Evolutionary conservation across 2,888 invertebrate species (phyloP).

Genomic region (Stenodera caucasica): DNA sequence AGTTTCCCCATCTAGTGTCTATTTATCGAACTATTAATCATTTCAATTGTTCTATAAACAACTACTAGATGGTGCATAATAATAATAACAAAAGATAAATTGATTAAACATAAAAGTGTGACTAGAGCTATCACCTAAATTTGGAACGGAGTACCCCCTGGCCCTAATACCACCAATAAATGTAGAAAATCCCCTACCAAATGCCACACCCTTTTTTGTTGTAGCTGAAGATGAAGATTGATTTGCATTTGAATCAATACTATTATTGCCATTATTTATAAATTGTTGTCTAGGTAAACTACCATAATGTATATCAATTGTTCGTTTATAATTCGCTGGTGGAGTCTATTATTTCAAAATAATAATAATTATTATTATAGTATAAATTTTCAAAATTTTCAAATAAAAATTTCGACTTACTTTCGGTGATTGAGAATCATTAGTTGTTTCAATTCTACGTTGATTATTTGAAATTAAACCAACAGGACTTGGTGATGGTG

Average conservation of each 20-base stretch:
- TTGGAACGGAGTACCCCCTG: constrained; percentile 86
- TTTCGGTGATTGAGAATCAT: constrained; percentile 46
- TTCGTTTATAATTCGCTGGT: constrained; percentile 72
- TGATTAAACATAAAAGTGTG: neutral
- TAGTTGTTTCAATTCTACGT: constrained; percentile 42
- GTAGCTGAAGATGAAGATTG: constrained; percentile 38
- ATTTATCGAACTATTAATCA: too few relatives aligned
- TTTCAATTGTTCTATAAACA: too few relatives aligned
- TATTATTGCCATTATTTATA: constrained; percentile 53
- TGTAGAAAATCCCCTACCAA: constrained; percentile 67
- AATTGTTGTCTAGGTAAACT: constrained; percentile 75
- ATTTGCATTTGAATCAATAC: constrained; percentile 55
- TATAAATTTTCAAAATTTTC: neutral
- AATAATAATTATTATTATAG: neutral
- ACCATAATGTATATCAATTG: constrained; percentile 76
- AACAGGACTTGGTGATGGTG: constrained; percentile 57
- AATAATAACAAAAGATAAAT: neutral
- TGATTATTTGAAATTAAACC: constrained; percentile 44
- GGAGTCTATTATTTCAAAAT: constrained; percentile 64
- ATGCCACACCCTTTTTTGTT: constrained; percentile 66
- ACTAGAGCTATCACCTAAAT: constrained; percentile 72
- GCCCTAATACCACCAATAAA: constrained; percentile 60
- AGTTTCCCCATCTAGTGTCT: neutral
- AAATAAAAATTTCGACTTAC: constrained; percentile 31
- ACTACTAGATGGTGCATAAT: neutral